These are phyloP conservation scores for Rhingia rostrata DNA, from an alignment of 2,888 invertebrate genomes.

Conservation along the genomic window DNA sequence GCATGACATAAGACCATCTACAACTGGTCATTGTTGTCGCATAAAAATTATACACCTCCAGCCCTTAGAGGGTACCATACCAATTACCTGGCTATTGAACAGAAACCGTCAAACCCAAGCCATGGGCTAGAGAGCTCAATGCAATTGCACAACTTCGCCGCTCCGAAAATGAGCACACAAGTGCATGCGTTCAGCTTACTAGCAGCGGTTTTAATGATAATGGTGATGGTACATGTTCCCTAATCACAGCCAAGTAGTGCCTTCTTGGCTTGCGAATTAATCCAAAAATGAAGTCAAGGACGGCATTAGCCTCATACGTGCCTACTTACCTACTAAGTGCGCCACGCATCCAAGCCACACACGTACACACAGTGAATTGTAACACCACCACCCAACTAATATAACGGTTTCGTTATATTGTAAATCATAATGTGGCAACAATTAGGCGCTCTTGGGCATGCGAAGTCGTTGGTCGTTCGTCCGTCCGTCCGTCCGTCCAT, in stretches of 20 bases:
- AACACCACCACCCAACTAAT: conserved; percentile 67
- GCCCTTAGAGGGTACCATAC: conserved; percentile 36
- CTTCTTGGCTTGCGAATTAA: conserved; percentile 73
- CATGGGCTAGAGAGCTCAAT: not conserved
- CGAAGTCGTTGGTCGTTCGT: conserved; percentile 39
- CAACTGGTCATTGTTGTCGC: conserved; percentile 11
- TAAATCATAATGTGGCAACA: conserved; percentile 67
- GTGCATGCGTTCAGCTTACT: conserved; percentile 44
- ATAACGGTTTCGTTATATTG: conserved; percentile 69
- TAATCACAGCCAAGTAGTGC: conserved; percentile 65
- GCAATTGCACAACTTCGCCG: conserved; percentile 37
- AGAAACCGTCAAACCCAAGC: not conserved
- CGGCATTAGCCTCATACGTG: conserved; percentile 73
- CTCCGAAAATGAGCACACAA: conserved; percentile 40
- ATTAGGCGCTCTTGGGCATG: conserved; percentile 36
- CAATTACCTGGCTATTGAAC: conserved; percentile 8
- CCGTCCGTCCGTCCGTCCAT: conserved; percentile 9
- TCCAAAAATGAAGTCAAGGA: conserved; percentile 71
- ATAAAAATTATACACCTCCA: conserved; percentile 34
- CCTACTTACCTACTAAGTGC: conserved; percentile 34
- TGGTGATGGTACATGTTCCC: conserved; percentile 65
- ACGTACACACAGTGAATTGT: conserved; percentile 54
- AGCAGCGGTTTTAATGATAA: conserved; percentile 30
- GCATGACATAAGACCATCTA: not conserved
- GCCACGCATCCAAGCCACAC: not conserved